Conservation (phyloP, 2,888 invertebrate genomes). For the Craniophora ligustri region DNA sequence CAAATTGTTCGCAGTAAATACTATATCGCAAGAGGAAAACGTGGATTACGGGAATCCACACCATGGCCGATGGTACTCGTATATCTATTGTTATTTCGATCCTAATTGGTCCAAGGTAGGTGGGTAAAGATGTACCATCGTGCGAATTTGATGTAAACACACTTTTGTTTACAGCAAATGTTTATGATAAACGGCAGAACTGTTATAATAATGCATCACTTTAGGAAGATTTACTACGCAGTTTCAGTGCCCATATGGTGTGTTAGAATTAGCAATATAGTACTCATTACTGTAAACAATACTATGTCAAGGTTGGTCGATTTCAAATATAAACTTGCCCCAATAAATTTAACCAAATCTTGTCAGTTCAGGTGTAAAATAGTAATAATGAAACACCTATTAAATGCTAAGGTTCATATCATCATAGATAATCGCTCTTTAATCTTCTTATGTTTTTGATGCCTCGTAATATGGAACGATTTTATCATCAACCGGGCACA, state of each 20-base stretch:
- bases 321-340: too few species aligned
- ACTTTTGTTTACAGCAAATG: constrained; percentile 12
- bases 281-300: too few species aligned
- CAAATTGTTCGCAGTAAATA: constrained; percentile 11
- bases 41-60: constrained; percentile 32
- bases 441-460: too few species aligned
- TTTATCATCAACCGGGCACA: too few species aligned
- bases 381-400: too few species aligned
- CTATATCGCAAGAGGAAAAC: constrained; percentile 42
- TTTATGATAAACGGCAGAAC: neutral
- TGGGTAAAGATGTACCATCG: neutral
- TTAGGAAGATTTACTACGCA: neutral
- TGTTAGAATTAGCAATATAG: neutral
- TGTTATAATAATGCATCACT: neutral
- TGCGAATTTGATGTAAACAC: constrained; percentile 14
- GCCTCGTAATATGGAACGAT: too few species aligned
- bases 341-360: too few species aligned
- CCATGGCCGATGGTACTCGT: neutral
- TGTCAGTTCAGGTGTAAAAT: too few species aligned
- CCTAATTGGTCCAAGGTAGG: constrained; percentile 26
- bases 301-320: too few species aligned
- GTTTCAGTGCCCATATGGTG: neutral
- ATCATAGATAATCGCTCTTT: too few species aligned
- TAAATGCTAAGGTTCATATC: too few species aligned
- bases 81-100: constrained; percentile 26